These are phyloP conservation scores for Sardinella longiceps DNA, from an alignment of 2,797 vertebrate species.

Conservation along the genomic window DNA sequence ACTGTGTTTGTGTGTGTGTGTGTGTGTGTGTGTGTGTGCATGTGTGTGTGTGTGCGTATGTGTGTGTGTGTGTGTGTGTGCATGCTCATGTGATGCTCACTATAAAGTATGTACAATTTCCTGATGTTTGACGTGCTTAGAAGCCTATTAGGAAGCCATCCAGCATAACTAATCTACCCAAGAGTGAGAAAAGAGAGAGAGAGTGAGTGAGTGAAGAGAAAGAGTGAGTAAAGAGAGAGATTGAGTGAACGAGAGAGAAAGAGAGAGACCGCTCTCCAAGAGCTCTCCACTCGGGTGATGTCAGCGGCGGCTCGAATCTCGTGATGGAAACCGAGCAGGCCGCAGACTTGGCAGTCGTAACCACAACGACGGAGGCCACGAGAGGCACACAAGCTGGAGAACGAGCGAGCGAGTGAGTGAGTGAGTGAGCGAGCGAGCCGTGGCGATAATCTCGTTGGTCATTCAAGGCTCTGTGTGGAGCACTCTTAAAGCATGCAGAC, in stretches of 20 bases:
- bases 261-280: neutral
- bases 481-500: neutral
- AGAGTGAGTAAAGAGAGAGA: neutral
- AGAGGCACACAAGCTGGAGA: neutral
- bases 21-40: slow-evolving; percentile 45
- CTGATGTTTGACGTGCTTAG: slow-evolving; percentile 10
- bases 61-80: neutral
- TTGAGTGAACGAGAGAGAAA: neutral
- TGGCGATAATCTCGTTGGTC: neutral
- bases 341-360: neutral
- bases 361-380: neutral
- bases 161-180: neutral
- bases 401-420: neutral
- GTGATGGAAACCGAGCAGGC: neutral
- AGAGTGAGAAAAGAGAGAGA: neutral
- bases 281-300: neutral
- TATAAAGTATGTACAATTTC: neutral
- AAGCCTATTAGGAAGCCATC: slow-evolving; percentile 19
- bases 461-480: neutral
- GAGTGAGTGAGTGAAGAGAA: neutral
- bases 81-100: neutral
- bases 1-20: neutral
- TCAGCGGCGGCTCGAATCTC: neutral
- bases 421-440: neutral
- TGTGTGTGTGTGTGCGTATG: slow-evolving; percentile 39